Base-by-base conservation (phyloP, 2,888 invertebrate species). In the Trissoscelio sp. region DNA sequence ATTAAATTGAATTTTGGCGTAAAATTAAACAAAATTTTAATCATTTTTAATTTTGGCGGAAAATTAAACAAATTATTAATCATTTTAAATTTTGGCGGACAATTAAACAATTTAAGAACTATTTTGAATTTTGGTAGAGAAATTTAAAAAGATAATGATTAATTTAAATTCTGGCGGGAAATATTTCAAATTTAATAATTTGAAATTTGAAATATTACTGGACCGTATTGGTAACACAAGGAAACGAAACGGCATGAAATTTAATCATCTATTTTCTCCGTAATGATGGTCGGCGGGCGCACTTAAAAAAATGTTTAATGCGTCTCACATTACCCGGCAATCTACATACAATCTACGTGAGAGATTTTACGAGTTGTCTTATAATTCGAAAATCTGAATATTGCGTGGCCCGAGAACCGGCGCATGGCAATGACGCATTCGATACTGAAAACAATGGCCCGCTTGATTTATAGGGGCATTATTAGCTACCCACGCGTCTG, bases 391-490 rank as follows among this genome's bases (percentile, higher is more conserved):
- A 78, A 72, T 73, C 67, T 44, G 66, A 79, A 70, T 70, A 60
- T 70, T 70, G 79, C 75, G 79, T 74, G 69, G 69, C 75, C 64
- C 60, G 46, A 34, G 66, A 5, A 55, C 39, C 42, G 58, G 5
- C 16, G 82, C 75, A 46, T 62, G 79, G 39, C 79, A 67, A 62
- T 72, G 83, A 83, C 73, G 78, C 87, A 85, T 86, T 88, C 86
- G 83, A 87, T 86, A 85, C 83, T 80, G 86, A 87, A 88, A 87
- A 89, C 89, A 89, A 89, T 89, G 85, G 88, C 79, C 82, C 81
- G 44, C 69, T 82, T 90, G 90, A 90, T 90, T 90, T 90, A 90
- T 86, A 86, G 83, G 85, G 77, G 87, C 86, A 89, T 89, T 89
- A 90, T 89, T 86, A 85, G 82, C 88, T 82, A 79, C 85, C 88